phyloP scores from a whole-genome alignment of 2,113 vertebrate species.

The Anolis carolinensis region DNA sequence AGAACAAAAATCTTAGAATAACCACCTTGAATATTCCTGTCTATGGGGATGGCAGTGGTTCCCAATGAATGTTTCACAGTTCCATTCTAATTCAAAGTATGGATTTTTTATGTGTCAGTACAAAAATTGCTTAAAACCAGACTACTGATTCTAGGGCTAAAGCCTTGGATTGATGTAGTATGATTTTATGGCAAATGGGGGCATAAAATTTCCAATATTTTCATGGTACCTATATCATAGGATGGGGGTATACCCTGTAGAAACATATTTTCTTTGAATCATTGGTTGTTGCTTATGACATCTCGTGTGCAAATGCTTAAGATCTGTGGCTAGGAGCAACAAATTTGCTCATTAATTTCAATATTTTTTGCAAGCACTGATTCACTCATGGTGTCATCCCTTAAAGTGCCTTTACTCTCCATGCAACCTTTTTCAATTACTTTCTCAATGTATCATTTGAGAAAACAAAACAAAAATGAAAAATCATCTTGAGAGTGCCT shows the following conservation, averaged over 20 bases:
- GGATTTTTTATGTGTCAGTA: no score
- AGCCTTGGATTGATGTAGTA: no score
- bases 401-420: background rate
- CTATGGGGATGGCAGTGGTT: no score
- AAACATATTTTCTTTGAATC: background rate
- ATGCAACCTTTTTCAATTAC: background rate
- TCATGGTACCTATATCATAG: background rate
- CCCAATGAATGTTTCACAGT: no score
- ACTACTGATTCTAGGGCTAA: no score
- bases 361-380: background rate
- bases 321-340: background rate
- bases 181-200: no score
- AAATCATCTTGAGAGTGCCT: background rate
- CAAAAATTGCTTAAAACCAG: no score
- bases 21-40: no score
- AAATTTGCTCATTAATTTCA: constrained; percentile 1
- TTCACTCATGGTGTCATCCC: background rate
- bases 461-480: background rate
- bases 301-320: background rate
- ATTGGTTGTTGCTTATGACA: background rate
- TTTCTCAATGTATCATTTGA: background rate
- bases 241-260: background rate
- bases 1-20: no score
- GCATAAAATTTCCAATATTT: background rate
- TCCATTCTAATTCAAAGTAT: no score